phyloP scores from a whole-genome alignment of 1,140 invertebrate genomes.

The Platorchestia sp. region DNA sequence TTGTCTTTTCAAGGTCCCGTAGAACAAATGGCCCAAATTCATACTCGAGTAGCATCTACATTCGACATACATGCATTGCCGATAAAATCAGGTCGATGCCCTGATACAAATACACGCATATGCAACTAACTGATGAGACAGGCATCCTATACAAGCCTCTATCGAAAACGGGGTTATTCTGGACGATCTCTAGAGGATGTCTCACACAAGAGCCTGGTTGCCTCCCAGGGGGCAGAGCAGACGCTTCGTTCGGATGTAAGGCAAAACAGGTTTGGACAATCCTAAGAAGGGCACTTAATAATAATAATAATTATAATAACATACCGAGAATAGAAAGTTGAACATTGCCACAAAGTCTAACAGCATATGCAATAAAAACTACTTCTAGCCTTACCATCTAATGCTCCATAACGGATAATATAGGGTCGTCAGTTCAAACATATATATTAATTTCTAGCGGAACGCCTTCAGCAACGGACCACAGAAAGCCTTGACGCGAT shows the following conservation, averaged over 20 bases:
- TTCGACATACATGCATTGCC: conserved; percentile 6
- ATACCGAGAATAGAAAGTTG: conserved; percentile 52
- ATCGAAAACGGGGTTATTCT: background rate
- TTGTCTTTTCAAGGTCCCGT: background rate
- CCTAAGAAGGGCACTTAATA: conserved; percentile 56
- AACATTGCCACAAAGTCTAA: conserved; percentile 55
- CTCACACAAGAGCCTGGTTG: background rate
- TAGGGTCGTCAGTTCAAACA: conserved; percentile 52
- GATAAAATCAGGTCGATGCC: background rate
- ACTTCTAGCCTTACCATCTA: conserved; percentile 25
- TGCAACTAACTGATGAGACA: conserved; percentile 36
- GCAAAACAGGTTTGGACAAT: conserved; percentile 54
- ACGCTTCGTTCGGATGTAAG: conserved; percentile 48
- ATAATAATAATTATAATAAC: conserved; percentile 54
- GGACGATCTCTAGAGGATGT: conserved; percentile 6
- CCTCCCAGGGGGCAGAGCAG: background rate
- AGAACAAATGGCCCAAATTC: background rate
- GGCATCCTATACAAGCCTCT: conserved; percentile 27
- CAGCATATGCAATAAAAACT: conserved; percentile 55
- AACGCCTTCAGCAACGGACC: conserved; percentile 38
- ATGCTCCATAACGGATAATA: conserved; percentile 46
- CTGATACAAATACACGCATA: background rate
- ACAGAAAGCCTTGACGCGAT: conserved; percentile 27
- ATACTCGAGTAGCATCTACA: background rate
- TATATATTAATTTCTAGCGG: conserved; percentile 17